Conservation (phyloP, 2,888 invertebrate genomes). For the Macaria notata region DNA sequence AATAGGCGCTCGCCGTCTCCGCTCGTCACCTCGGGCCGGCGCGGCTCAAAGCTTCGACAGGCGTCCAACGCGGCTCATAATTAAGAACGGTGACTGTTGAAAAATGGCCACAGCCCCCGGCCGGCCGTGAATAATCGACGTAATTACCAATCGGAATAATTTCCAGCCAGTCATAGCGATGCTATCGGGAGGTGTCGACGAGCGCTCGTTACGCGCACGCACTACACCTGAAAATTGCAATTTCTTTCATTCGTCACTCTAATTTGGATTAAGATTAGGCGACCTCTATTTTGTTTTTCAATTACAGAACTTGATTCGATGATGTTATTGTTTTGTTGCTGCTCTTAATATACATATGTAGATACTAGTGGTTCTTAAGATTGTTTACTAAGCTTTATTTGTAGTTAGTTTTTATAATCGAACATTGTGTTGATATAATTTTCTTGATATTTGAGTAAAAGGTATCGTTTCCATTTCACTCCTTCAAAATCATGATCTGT, state of each 20-base stretch:
- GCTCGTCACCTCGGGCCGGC: constrained; percentile 73
- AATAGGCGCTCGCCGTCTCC: constrained; percentile 43
- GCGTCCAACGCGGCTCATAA: constrained; percentile 80
- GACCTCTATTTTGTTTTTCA: no score
- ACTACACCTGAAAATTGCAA: constrained; percentile 65
- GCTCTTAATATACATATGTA: no score
- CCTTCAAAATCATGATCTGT: no score
- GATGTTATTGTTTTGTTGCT: no score
- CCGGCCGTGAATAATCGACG: constrained; percentile 82
- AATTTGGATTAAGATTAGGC: constrained; percentile 8
- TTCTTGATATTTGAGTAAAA: no score
- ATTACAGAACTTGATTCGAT: no score
- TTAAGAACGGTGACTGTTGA: constrained; percentile 83
- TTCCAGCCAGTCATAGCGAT: constrained; percentile 83
- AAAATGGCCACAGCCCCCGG: constrained; percentile 82
- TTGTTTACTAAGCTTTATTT: no score
- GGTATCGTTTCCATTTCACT: no score
- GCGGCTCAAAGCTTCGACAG: constrained; percentile 81
- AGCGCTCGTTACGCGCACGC: constrained; percentile 80
- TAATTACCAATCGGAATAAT: constrained; percentile 83
- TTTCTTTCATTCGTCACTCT: constrained; percentile 54
- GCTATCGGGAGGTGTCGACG: constrained; percentile 81
- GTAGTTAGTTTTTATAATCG: no score
- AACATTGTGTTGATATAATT: no score
- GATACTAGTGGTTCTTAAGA: no score